A percentile compares a stretch with the other conserved stretches of the same genome.
phyloP scores from a whole-genome alignment of 2,888 invertebrate species.

The Plebejus melissa region DNA sequence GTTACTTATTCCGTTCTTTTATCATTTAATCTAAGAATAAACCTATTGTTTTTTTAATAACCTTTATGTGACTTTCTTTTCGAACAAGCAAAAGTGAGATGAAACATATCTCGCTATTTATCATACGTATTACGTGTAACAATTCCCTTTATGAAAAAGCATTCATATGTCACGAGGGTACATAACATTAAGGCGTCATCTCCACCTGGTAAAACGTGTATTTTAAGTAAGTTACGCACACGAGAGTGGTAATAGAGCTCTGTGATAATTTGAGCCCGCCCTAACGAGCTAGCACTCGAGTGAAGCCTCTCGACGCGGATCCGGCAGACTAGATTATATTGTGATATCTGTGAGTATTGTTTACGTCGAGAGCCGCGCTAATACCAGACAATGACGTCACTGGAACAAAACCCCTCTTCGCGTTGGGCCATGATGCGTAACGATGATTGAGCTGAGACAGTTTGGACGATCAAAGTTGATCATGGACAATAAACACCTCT shows the following conservation, averaged over 20 bases:
- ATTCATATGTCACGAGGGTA: slow-evolving; percentile 4
- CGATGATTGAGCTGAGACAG: background rate
- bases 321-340: slow-evolving; percentile 59
- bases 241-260: slow-evolving; percentile 51
- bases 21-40: background rate
- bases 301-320: slow-evolving; percentile 52
- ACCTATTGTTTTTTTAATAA: background rate
- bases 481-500: background rate
- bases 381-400: slow-evolving; percentile 4
- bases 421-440: background rate
- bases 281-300: slow-evolving; percentile 70
- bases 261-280: slow-evolving; percentile 63
- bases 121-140: background rate
- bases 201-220: slow-evolving; percentile 2
- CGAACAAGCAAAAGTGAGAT: background rate
- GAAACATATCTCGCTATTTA: background rate
- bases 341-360: slow-evolving; percentile 65
- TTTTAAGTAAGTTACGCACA: slow-evolving; percentile 54
- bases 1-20: background rate
- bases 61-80: background rate
- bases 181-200: slow-evolving; percentile 6
- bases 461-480: background rate
- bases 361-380: slow-evolving; percentile 40
- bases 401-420: background rate
- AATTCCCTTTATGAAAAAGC: slow-evolving; percentile 15